Base-by-base conservation (phyloP, 2,113 vertebrate species). In the Apodemus sylvaticus region DNA sequence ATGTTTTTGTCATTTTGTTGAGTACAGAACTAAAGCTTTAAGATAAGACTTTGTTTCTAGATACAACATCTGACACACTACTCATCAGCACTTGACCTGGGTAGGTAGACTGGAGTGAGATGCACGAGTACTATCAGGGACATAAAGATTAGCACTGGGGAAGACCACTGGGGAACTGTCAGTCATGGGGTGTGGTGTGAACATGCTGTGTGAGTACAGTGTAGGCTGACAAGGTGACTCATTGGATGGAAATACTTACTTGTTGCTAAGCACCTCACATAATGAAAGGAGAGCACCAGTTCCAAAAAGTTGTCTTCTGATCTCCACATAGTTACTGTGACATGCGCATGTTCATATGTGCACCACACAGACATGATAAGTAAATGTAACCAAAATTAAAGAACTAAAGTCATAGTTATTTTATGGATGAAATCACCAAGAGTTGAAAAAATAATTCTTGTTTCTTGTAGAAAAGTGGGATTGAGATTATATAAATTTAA, bases 341-440 rank as follows among this genome's bases (percentile, higher is more conserved):
- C 60, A 34, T 13, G 20, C 22, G 26, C 79, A 22, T 85, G 82
- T 12, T 66, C 17, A 48, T 62, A 39, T 5, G 6, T 16, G 62
- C 31, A 36, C 7, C 83, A 45, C 60, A 85, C 16, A 48, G 34
- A 66, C 62, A 31, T 5, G 24, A 39, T 26, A 60, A 45, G 34
- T 86, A 66, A 48, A 48, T 11, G 1, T 51, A 68, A 51, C 34
- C 39, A 62, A 36, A 86, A 34, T 22, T 34, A 48, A 68, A 68
- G 19, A 68, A 22, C 19, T 51, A 19, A 45, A 48, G 36, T 78
- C 93, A 36, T 86, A 48, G 14, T 91, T 74, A 89, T 3, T 79
- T 96, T 2, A 36, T 89, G 60, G 73, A 89, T 64, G 79, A 51
- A 93, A 77, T 45, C 95, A 93, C 58, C 1, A 66, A 12, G 92